Conservation (phyloP, 2,113 vertebrate species). For the Centrocercus urophasianus region DNA sequence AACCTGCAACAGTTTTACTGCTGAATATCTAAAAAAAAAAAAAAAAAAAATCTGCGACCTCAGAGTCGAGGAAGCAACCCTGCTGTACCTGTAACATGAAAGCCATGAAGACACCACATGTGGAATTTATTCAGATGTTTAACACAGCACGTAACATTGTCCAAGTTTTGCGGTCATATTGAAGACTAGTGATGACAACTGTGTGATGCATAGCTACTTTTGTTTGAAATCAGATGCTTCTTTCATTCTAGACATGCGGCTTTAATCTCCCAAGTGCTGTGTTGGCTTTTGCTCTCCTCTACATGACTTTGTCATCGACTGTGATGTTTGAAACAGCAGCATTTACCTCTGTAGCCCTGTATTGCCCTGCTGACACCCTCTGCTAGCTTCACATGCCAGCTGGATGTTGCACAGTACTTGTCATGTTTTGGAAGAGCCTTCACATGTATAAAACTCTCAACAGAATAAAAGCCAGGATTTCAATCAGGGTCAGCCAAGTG, state of each 20-base stretch:
- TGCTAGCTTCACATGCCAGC: neutral
- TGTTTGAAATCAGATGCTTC: neutral
- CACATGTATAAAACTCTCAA: neutral
- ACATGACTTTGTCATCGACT: neutral
- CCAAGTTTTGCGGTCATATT: neutral
- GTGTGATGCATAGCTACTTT: neutral
- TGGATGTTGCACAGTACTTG: neutral
- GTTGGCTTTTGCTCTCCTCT: neutral
- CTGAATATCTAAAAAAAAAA: neutral
- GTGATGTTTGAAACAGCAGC: neutral
- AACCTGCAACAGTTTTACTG: neutral
- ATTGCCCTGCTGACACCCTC: neutral
- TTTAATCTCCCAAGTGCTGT: neutral
- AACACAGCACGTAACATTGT: neutral
- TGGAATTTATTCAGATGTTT: constrained; percentile 5
- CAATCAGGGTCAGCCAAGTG: neutral
- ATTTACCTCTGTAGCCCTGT: neutral
- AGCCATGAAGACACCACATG: neutral
- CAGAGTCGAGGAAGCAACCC: neutral
- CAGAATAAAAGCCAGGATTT: neutral
- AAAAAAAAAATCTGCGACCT: neutral
- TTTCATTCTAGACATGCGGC: neutral
- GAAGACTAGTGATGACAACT: neutral
- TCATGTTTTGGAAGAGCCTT: neutral
- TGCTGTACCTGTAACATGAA: neutral